Conservation (phyloP, 2,888 invertebrate species). For the Scaptomyza cyrtandrae region DNA sequence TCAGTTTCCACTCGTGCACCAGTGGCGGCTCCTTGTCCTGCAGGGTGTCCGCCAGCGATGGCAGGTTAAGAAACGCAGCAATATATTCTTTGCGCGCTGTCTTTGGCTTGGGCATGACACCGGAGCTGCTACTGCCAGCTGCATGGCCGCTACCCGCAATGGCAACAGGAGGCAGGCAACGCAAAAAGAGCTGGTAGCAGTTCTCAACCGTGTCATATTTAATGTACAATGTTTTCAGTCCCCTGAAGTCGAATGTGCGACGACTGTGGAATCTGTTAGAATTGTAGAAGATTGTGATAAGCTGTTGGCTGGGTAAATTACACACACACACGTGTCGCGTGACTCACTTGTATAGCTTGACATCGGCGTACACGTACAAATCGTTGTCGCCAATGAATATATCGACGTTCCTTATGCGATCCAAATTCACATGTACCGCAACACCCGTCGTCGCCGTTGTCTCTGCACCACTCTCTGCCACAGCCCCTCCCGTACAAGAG, state of each 20-base stretch:
- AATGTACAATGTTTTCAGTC: constrained; percentile 77
- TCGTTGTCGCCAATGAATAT: constrained; percentile 80
- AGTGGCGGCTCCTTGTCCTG: constrained; percentile 39
- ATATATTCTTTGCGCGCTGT: constrained; percentile 66
- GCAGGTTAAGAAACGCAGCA: constrained; percentile 57
- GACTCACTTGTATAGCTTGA: constrained; percentile 73
- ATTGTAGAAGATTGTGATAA: constrained; percentile 9
- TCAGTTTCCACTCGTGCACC: constrained; percentile 70
- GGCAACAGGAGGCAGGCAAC: constrained; percentile 69
- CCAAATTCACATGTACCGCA: constrained; percentile 64
- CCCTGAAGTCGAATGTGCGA: constrained; percentile 77
- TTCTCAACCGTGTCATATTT: constrained; percentile 67
- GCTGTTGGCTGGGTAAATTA: constrained; percentile 9
- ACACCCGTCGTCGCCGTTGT: constrained; percentile 16
- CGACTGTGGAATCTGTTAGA: constrained; percentile 73
- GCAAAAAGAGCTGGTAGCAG: constrained; percentile 72
- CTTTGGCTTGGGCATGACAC: constrained; percentile 60
- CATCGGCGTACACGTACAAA: constrained; percentile 80
- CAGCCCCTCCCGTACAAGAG: constrained; percentile 39
- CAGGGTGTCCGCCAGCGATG: constrained; percentile 38
- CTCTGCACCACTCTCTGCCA: background rate
- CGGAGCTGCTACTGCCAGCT: constrained; percentile 27
- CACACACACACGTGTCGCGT: constrained; percentile 4
- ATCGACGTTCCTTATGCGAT: constrained; percentile 81
- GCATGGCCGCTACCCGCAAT: constrained; percentile 26